Evolutionary conservation across 2,888 invertebrate genomes (phyloP).

Genomic region (Drosophila demipolita): DNA sequence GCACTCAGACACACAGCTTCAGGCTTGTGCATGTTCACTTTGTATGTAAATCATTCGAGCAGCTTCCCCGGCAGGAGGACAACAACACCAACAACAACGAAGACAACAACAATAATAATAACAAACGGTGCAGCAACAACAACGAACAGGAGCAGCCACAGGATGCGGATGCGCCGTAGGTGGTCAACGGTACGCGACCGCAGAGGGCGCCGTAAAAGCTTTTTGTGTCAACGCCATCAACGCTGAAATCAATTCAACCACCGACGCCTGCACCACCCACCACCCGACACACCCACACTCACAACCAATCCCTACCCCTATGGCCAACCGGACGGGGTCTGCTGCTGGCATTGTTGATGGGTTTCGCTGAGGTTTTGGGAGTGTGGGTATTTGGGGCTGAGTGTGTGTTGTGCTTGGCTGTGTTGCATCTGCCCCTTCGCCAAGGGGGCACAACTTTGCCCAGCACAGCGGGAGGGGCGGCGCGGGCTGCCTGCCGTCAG

Average conservation of each 20-base stretch:
- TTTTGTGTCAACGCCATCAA: conserved; percentile 83
- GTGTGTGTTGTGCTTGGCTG: conserved; percentile 12
- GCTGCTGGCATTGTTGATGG: conserved; percentile 67
- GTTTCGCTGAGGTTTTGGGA: conserved; percentile 49
- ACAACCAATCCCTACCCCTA: conserved; percentile 1
- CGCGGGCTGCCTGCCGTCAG: conserved; percentile 68
- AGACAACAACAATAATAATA: conserved; percentile 15
- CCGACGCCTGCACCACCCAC: conserved; percentile 46
- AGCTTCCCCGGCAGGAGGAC: conserved; percentile 52
- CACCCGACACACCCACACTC: not conserved
- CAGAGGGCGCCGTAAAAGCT: conserved; percentile 81
- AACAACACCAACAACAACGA: conserved; percentile 49
- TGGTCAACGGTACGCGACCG: conserved; percentile 78
- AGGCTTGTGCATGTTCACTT: conserved; percentile 71
- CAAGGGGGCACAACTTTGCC: conserved; percentile 56
- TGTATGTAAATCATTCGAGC: conserved; percentile 76
- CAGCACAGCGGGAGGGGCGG: conserved; percentile 70
- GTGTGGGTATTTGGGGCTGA: not conserved
- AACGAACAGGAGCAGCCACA: conserved; percentile 58
- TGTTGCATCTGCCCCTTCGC: conserved; percentile 29
- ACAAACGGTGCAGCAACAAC: conserved; percentile 37
- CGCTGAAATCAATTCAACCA: conserved; percentile 78
- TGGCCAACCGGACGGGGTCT: conserved; percentile 38
- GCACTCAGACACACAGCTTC: conserved; percentile 36
- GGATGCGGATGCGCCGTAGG: conserved; percentile 73